Percentiles rank a stretch among this genome's conserved stretches.
Conservation (phyloP, 1,140 invertebrate species). For the Chymomyza costata region DNA sequence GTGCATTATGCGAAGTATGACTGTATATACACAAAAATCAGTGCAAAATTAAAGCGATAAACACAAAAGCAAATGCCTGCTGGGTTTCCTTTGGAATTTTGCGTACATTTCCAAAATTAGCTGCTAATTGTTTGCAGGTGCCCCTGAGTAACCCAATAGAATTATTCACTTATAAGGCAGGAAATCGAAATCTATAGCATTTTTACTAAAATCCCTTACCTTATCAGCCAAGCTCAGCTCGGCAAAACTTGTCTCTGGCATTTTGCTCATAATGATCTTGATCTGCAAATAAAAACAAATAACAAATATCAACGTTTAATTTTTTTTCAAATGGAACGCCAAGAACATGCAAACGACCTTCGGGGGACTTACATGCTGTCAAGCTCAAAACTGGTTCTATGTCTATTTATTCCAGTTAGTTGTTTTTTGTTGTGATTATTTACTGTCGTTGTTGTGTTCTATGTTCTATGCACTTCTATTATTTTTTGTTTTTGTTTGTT, state of each 20-base stretch:
- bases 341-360: slow-evolving; percentile 40
- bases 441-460: neutral
- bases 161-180: too few relatives aligned
- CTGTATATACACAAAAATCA: too few relatives aligned
- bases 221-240: slow-evolving; percentile 68
- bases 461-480: slow-evolving; percentile 32
- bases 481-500: neutral
- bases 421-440: slow-evolving; percentile 3
- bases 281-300: slow-evolving; percentile 8
- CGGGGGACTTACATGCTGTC: slow-evolving; percentile 43
- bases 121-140: too few relatives aligned
- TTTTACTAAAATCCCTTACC: too few relatives aligned
- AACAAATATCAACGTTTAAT: slow-evolving; percentile 27
- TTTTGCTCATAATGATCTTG: slow-evolving; percentile 50
- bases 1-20: too few relatives aligned
- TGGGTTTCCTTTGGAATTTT: too few relatives aligned
- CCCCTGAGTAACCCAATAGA: too few relatives aligned
- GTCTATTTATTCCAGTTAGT: slow-evolving; percentile 24
- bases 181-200: too few relatives aligned
- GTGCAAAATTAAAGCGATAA: too few relatives aligned
- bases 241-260: slow-evolving; percentile 60
- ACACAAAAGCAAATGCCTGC: too few relatives aligned
- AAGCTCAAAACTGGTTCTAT: slow-evolving; percentile 52
- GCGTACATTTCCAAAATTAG: too few relatives aligned
- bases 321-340: slow-evolving; percentile 16